Evolutionary conservation across 2,888 invertebrate species (phyloP).

Genomic region (Athrips mouffetella): DNA sequence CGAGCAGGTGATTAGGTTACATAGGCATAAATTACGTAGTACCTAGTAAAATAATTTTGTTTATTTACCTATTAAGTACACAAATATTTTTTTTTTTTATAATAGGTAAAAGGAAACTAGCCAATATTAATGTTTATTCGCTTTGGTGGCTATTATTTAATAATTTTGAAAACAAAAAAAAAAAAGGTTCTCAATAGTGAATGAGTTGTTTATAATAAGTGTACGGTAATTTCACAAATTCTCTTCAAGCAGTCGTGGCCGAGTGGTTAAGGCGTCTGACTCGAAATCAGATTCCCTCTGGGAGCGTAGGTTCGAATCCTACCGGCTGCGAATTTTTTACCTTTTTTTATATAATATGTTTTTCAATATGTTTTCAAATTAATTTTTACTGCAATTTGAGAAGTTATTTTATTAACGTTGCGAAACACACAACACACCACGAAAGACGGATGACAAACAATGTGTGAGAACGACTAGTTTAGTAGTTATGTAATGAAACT

Average conservation of each 20-base stretch:
- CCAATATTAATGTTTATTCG: neutral
- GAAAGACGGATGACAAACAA: neutral
- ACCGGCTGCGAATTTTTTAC: conserved; percentile 81
- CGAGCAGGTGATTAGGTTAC: too few relatives aligned
- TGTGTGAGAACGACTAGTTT: conserved; percentile 23
- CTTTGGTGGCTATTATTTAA: neutral
- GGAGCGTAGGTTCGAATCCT: conserved; percentile 93
- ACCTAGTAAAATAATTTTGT: too few relatives aligned
- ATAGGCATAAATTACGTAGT: too few relatives aligned
- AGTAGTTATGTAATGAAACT: conserved; percentile 27
- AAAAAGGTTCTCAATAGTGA: neutral
- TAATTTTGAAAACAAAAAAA: neutral
- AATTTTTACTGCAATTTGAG: neutral
- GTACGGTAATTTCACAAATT: conserved; percentile 30
- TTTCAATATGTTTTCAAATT: neutral
- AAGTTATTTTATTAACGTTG: too few relatives aligned
- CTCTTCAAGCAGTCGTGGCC: conserved; percentile 80
- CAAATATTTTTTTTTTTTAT: too few relatives aligned
- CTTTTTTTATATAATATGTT: neutral
- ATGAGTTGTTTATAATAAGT: neutral
- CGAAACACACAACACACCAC: neutral
- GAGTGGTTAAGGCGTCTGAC: conserved; percentile 86
- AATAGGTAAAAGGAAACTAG: too few relatives aligned
- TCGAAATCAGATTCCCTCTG: conserved; percentile 91
- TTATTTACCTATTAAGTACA: too few relatives aligned